Percentiles rank a stretch among this genome's conserved stretches.
Evolutionary conservation across 2,113 vertebrate genomes (phyloP).

Genomic region (Neolamprologus toae): DNA sequence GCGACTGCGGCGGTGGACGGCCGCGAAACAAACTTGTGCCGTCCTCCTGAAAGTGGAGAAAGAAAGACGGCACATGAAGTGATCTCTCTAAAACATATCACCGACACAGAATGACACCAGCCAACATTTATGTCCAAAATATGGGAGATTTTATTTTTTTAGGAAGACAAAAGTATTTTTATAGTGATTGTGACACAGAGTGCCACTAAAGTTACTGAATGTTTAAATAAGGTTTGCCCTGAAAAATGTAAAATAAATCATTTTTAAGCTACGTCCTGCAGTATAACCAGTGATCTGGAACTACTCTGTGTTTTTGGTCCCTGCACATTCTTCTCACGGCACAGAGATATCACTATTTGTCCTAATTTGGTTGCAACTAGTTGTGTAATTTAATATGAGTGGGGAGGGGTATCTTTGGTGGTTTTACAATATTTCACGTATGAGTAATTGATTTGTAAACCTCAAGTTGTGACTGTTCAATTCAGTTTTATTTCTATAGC

Average conservation of each 20-base stretch:
- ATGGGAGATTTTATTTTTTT: neutral
- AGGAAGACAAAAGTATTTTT: rapidly evolving
- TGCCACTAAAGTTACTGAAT: neutral
- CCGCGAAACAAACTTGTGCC: constrained; percentile 26
- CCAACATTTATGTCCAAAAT: neutral
- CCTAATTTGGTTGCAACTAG: neutral
- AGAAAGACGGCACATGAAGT: neutral
- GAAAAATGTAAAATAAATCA: neutral
- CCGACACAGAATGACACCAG: rapidly evolving
- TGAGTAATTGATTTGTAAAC: neutral
- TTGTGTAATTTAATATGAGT: neutral
- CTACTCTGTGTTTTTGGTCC: neutral
- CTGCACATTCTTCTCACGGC: neutral
- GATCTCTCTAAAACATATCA: neutral
- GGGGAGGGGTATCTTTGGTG: neutral
- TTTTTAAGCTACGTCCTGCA: neutral
- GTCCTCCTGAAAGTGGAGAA: constrained; percentile 41
- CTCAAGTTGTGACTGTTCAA: neutral
- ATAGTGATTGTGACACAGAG: neutral
- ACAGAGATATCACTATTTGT: neutral
- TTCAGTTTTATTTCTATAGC: neutral
- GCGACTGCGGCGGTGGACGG: constrained; percentile 29
- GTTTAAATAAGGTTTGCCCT: neutral
- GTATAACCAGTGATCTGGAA: neutral
- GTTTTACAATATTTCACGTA: neutral